These are phyloP conservation scores for Drosophila micromelanica DNA, from an alignment of 1,140 invertebrate genomes.

Conservation along the genomic window DNA sequence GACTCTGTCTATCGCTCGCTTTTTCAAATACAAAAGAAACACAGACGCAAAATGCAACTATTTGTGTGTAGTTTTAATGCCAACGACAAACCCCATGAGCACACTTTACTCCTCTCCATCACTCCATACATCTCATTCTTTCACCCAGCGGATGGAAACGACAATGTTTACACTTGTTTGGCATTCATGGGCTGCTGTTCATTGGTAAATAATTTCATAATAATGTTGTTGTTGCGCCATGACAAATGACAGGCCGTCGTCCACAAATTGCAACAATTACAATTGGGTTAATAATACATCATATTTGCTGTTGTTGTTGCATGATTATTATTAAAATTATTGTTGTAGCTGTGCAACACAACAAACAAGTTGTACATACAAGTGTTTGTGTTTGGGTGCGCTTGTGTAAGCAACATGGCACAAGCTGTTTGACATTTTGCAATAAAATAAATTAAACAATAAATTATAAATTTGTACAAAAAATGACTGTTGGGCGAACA, in stretches of 20 bases:
- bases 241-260: slow-evolving; percentile 70
- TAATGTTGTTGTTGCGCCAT: slow-evolving; percentile 80
- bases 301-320: slow-evolving; percentile 20
- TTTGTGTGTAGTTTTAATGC: slow-evolving; percentile 73
- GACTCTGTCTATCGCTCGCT: slow-evolving; percentile 5
- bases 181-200: slow-evolving; percentile 78
- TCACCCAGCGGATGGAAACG: slow-evolving; percentile 19
- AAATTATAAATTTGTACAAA: slow-evolving; percentile 84
- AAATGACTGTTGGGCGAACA: slow-evolving; percentile 76
- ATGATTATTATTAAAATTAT: slow-evolving; percentile 8
- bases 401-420: not conserved
- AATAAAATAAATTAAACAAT: slow-evolving; percentile 83
- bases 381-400: not conserved
- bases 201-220: slow-evolving; percentile 83
- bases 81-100: slow-evolving; percentile 17
- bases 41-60: slow-evolving; percentile 72
- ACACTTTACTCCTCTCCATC: not conserved
- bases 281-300: slow-evolving; percentile 77
- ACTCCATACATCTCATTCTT: too few species aligned
- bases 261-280: slow-evolving; percentile 75
- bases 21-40: slow-evolving; percentile 47
- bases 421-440: slow-evolving; percentile 63
- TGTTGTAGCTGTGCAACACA: slow-evolving; percentile 5
- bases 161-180: slow-evolving; percentile 68
- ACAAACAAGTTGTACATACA: slow-evolving; percentile 18